Evolutionary conservation across 2,888 invertebrate genomes (phyloP).

Genomic region (Amiota mariae): DNA sequence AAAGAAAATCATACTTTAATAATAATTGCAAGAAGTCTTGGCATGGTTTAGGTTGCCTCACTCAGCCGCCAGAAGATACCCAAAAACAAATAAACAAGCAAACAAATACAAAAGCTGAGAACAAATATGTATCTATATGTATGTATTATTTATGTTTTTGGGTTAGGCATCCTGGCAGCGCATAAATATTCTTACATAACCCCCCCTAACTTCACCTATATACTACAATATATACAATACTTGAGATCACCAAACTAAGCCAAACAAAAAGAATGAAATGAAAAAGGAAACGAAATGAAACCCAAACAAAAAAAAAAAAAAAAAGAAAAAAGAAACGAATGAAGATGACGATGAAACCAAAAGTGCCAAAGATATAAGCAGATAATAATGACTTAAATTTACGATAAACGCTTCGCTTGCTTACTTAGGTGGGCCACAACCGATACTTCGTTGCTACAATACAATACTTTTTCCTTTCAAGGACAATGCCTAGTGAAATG

Average conservation of each 20-base stretch:
- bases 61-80: too few relatives aligned
- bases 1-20: too few relatives aligned
- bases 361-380: constrained; percentile 30
- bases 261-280: background rate
- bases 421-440: background rate
- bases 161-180: constrained; percentile 51
- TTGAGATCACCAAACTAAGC: too few relatives aligned
- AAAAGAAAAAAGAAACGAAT: background rate
- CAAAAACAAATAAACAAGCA: too few relatives aligned
- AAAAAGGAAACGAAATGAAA: constrained; percentile 5
- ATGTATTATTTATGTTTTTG: constrained; percentile 51
- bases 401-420: constrained; percentile 53
- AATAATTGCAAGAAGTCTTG: too few relatives aligned
- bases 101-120: too few relatives aligned
- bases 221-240: too few relatives aligned
- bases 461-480: constrained; percentile 48
- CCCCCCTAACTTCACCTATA: too few relatives aligned
- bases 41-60: too few relatives aligned
- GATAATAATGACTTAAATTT: constrained; percentile 62
- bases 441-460: too few relatives aligned
- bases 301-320: constrained; percentile 19
- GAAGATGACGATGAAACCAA: background rate
- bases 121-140: constrained; percentile 1
- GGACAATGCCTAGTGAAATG: constrained; percentile 48
- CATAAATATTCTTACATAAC: constrained; percentile 58